Evolutionary conservation across 2,888 invertebrate genomes (phyloP).

Genomic region (Eupithecia centaureata): DNA sequence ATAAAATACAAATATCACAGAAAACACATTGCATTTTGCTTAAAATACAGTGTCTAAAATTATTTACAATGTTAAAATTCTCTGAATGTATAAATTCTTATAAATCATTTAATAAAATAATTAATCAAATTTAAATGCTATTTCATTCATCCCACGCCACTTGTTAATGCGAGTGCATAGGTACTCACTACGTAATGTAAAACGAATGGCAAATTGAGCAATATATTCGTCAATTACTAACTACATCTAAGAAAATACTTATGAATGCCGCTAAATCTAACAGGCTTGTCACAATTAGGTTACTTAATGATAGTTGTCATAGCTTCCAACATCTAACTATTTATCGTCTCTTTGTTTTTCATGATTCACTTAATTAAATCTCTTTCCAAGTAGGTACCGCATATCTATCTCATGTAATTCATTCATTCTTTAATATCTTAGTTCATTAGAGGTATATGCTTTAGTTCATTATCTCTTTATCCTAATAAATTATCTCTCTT

Average conservation of each 20-base stretch:
- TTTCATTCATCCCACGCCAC: neutral
- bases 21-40: conserved; percentile 29
- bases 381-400: too few species aligned
- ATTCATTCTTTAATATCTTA: too few species aligned
- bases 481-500: neutral
- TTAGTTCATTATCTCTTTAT: neutral
- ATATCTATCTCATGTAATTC: too few species aligned
- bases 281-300: neutral
- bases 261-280: neutral
- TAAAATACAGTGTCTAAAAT: conserved; percentile 19
- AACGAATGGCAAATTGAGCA: conserved; percentile 3
- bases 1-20: conserved; percentile 33
- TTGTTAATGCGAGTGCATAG: neutral
- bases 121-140: conserved; percentile 1
- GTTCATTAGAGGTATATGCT: too few species aligned
- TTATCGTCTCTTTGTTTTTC: too few species aligned
- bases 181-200: neutral
- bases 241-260: neutral
- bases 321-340: neutral
- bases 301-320: neutral
- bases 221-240: neutral
- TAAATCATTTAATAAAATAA: conserved; percentile 2
- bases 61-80: neutral
- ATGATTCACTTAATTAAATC: too few species aligned
- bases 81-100: conserved; percentile 8